Conservation (phyloP, 1,140 invertebrate species). For the Penaeus japonicus region DNA sequence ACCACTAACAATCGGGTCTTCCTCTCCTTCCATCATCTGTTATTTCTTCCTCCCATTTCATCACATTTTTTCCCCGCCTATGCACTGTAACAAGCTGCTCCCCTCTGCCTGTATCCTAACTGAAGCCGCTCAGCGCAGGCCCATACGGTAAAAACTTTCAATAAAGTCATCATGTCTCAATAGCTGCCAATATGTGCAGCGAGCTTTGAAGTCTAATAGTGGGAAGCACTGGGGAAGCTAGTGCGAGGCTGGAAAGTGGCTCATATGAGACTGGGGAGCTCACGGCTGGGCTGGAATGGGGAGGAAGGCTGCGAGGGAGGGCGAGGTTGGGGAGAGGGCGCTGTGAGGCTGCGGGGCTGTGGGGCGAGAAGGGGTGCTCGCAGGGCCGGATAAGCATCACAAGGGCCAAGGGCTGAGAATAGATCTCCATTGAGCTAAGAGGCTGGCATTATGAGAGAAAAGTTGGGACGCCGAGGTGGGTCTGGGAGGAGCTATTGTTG, state of each 20-base stretch:
- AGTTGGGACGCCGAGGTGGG: too few species aligned
- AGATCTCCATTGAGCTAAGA: too few species aligned
- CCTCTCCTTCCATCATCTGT: background rate
- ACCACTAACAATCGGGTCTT: too few species aligned
- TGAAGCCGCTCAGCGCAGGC: slow-evolving; percentile 29
- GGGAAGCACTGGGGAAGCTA: background rate
- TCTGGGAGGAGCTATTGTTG: too few species aligned
- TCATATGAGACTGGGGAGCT: background rate
- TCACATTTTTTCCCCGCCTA: background rate
- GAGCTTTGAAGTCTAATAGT: slow-evolving; percentile 35
- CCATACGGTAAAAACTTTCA: slow-evolving; percentile 38
- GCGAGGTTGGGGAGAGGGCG: too few species aligned
- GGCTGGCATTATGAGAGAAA: too few species aligned
- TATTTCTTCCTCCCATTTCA: background rate
- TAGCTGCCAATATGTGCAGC: slow-evolving; percentile 30
- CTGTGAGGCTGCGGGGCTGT: too few species aligned
- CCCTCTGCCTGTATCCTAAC: background rate
- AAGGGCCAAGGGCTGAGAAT: too few species aligned
- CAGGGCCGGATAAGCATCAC: too few species aligned
- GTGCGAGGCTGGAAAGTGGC: background rate
- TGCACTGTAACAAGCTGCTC: background rate
- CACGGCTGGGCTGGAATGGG: background rate
- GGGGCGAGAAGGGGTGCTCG: too few species aligned
- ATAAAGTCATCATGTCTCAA: slow-evolving; percentile 46
- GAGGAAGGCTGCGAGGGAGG: background rate